Base-by-base conservation (phyloP, 2,888 invertebrate genomes). In the Drosophila limbata region DNA sequence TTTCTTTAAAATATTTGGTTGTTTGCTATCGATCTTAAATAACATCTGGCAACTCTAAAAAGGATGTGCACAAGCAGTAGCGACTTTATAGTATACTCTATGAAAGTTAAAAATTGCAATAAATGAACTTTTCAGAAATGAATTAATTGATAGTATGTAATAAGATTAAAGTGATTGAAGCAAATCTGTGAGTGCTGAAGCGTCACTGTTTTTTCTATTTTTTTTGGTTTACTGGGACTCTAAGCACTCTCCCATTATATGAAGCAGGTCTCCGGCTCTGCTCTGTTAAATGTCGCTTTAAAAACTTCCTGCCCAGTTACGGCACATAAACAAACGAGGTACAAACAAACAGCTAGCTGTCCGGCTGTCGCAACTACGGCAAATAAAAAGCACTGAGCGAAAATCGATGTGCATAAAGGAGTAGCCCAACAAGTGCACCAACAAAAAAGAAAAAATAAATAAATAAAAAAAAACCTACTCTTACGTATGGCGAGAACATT, bases 341-440 rank as follows among this genome's bases (percentile, higher is more conserved):
- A 69, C 88, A 86, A 84, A 78, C 84, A 84, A 63, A 73, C 63
- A 37, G 39, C 59, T 42, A 44, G 40, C 42, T 55, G 56, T 56
- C 52, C 21, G 56, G 47, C 48, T 47, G 69, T 64, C 53, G 62
- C 53, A 53, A 50, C 71, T 70, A 59, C 68, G 66, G 84, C 85
- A 88, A 88, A 84, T 88, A 88, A 88, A 84, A 87, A 87, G 84
- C 89, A 84, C 89, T 84, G 84, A 88, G 89, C 89, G 84, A 88
- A 84, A 84, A 84, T 88, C 89, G 84, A 89, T 84, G 84, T 88
- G 87, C 84, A 84, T 84, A 84, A 81, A 76, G 81, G 84, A 88
- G 83, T 87, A 84, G 85, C 82, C 86, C 86, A 88, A 83, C 88
- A 88, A 88, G 86, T 85, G 87, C 67, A 70, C 42, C 11, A 10